Base-by-base conservation (phyloP, 2,113 vertebrate genomes). In the Chionomys nivalis region DNA sequence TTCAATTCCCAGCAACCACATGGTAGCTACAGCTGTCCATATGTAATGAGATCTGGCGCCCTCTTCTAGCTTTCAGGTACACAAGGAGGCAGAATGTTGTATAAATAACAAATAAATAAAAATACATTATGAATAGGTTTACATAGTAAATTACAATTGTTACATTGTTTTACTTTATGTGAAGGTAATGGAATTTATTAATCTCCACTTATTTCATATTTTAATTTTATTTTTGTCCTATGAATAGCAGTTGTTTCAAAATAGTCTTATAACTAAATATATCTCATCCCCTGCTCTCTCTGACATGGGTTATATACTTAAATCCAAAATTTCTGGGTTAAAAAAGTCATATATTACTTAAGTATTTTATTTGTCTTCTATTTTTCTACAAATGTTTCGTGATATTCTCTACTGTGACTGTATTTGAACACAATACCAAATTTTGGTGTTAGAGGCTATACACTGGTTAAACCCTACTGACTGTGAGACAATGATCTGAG, bases 141-240 rank as follows among this genome's bases (percentile, higher is more conserved):
- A 12, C 49, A 75, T 75, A 76, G 44, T 91, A 94, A 72, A 83
- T 87, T 91, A 79, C 33, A 76, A 58, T 79, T 63, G 5, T n/a
- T 79, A 11, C 39, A 75, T 87, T 65, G 17, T 72, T 90, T 96
- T 95, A 1, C 11, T 47, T 78, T 90, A 52, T 65, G 36, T 75
- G 47, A 9, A n/a, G 58, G 7, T 24, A 42, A n/a, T 19, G 16
- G 47, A 77, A 88, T 79, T 91, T 73, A 83, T 93, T 90, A 83
- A 87, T 79, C 7, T 31, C 39, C 36, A 49, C 87, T 87, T 75
- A 75, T 23, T 79, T 7, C 9, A 75, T 19, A 63, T 78, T 90
- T n/a, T 42, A 76, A 90, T 86, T 90, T 88, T 33, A 77, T 23
- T 73, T 87, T 96, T 86, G n/a, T 42, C 49, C 77, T 87, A 68